Percentiles rank a stretch among this genome's conserved stretches.
Evolutionary conservation across 2,888 invertebrate species (phyloP).

Genomic region (Troides aeacus): DNA sequence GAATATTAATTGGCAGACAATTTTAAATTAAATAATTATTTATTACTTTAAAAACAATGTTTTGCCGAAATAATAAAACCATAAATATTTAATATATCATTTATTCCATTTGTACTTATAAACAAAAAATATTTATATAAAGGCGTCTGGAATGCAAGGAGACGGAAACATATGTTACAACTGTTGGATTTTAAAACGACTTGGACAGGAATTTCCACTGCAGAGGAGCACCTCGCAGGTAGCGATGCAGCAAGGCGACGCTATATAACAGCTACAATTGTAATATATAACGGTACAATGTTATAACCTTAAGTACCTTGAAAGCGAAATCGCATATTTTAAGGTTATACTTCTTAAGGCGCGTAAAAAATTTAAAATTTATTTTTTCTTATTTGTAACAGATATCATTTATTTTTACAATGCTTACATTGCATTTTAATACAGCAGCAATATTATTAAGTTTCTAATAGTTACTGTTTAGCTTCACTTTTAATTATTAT

Average conservation of each 20-base stretch:
- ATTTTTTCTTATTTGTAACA: neutral
- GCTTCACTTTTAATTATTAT: neutral
- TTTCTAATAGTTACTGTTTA: no score
- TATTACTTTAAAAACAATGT: no score
- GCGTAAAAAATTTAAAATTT: neutral
- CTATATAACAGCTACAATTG: neutral
- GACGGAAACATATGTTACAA: slow-evolving; percentile 64
- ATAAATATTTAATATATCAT: slow-evolving; percentile 56
- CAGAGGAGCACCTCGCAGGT: slow-evolving; percentile 28
- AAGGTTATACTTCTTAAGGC: neutral
- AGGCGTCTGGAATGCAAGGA: slow-evolving; percentile 62
- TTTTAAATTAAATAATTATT: no score
- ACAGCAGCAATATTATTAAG: no score
- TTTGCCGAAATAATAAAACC: slow-evolving; percentile 10
- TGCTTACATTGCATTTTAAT: no score
- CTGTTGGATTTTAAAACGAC: slow-evolving; percentile 52
- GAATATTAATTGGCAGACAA: no score
- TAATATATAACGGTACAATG: neutral
- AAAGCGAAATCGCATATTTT: neutral
- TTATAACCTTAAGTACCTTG: neutral
- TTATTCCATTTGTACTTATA: slow-evolving; percentile 69
- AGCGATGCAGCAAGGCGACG: slow-evolving; percentile 1
- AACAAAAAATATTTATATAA: slow-evolving; percentile 49
- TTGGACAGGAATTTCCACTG: slow-evolving; percentile 28
- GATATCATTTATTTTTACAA: no score